These are phyloP conservation scores for Epinephelus moara DNA, from an alignment of 2,113 vertebrate genomes.

Conservation along the genomic window DNA sequence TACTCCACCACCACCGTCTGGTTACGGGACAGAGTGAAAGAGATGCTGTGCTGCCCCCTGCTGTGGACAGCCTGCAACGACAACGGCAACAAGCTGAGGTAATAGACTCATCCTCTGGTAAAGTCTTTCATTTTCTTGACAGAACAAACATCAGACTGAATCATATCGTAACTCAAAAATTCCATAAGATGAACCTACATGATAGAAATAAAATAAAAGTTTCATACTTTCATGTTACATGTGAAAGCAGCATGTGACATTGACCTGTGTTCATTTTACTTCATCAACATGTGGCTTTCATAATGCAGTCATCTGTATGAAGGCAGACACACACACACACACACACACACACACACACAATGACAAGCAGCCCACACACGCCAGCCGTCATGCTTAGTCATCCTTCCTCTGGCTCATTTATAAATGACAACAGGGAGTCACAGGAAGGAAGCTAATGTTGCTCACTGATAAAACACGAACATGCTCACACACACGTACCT, in stretches of 20 bases:
- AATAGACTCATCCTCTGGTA: not conserved
- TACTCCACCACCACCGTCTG: conserved; percentile 99
- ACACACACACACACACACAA: conserved; percentile 1
- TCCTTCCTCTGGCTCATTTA: conserved; percentile 49
- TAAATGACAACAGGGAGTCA: conserved; percentile 39
- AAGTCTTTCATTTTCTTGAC: not conserved
- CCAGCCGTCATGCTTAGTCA: conserved; percentile 28
- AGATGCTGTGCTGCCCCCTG: conserved; percentile 98
- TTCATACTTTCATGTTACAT: not conserved
- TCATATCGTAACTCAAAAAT: not conserved
- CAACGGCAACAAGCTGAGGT: conserved; percentile 36
- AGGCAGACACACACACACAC: conserved; percentile 1
- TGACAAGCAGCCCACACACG: not conserved
- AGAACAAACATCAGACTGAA: not conserved
- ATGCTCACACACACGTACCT: conserved; percentile 82
- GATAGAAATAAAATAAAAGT: not conserved
- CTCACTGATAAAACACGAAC: conserved; percentile 19
- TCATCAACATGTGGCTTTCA: not conserved
- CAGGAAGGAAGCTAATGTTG: conserved; percentile 59
- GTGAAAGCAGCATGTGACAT: not conserved
- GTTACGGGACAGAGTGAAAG: conserved; percentile 94
- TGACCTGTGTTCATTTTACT: not conserved
- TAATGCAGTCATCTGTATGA: not conserved
- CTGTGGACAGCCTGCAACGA: conserved; percentile 92
- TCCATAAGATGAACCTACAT: not conserved